Conservation (phyloP, 1,140 invertebrate genomes). For the Carposina sasakii region DNA sequence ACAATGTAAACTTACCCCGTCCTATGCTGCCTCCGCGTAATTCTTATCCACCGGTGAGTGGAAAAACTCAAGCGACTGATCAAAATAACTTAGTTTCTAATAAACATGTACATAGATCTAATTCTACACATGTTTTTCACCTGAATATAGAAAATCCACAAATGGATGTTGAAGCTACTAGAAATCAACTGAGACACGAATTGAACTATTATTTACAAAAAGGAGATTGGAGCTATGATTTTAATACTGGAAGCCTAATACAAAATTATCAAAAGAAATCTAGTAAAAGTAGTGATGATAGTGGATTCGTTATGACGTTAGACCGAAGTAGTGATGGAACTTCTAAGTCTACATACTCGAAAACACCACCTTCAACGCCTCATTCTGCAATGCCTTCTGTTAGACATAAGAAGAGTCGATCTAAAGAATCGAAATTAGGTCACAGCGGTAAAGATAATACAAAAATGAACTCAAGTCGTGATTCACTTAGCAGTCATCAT, state of each 20-base stretch:
- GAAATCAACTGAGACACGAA: slow-evolving; percentile 63
- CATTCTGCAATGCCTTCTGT: slow-evolving; percentile 61
- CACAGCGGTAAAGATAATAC: slow-evolving; percentile 54
- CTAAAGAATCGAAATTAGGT: slow-evolving; percentile 64
- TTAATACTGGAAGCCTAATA: slow-evolving; percentile 63
- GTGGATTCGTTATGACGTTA: slow-evolving; percentile 67
- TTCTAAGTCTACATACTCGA: slow-evolving; percentile 64
- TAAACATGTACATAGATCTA: slow-evolving; percentile 71
- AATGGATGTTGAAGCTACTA: slow-evolving; percentile 60
- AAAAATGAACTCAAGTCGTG: slow-evolving; percentile 68
- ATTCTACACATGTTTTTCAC: slow-evolving; percentile 71
- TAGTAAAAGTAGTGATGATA: slow-evolving; percentile 67
- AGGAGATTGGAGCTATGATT: slow-evolving; percentile 67
- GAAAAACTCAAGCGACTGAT: slow-evolving; percentile 68
- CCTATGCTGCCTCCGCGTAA: slow-evolving; percentile 74
- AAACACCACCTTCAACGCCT: slow-evolving; percentile 60
- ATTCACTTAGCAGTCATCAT: slow-evolving; percentile 68
- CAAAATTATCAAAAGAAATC: slow-evolving; percentile 69
- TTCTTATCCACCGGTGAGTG: slow-evolving; percentile 74
- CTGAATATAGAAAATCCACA: slow-evolving; percentile 55
- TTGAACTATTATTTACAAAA: slow-evolving; percentile 67
- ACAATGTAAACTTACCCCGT: slow-evolving; percentile 70
- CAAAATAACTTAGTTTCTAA: slow-evolving; percentile 64
- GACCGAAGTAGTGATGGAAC: slow-evolving; percentile 67
- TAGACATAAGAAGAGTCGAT: slow-evolving; percentile 64